Conservation (phyloP, 2,113 vertebrate genomes). For the Saguinus imperator region DNA sequence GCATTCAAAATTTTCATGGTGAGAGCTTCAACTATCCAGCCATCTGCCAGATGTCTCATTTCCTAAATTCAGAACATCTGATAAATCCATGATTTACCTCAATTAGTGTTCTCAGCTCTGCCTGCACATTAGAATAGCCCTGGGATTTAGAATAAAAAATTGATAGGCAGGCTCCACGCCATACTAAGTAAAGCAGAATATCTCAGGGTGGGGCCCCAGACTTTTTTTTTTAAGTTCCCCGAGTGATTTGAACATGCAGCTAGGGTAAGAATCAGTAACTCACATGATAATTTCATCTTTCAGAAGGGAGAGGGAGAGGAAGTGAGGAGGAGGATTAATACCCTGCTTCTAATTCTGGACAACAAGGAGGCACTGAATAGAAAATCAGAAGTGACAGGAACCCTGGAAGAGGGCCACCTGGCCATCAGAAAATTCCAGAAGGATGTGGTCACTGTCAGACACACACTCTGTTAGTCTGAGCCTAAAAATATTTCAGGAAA, state of each 20-base stretch:
- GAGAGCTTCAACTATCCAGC: neutral
- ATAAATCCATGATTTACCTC: slow-evolving; percentile 46
- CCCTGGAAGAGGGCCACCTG: slow-evolving; percentile 74
- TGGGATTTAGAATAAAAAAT: neutral
- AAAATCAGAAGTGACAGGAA: slow-evolving; percentile 73
- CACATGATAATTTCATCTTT: slow-evolving; percentile 63
- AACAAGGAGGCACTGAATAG: slow-evolving; percentile 55
- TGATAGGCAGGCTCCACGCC: neutral
- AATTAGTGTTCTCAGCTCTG: slow-evolving; percentile 42
- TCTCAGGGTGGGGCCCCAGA: neutral
- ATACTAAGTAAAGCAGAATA: slow-evolving; percentile 36
- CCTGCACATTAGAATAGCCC: neutral
- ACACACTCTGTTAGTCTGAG: slow-evolving; percentile 51
- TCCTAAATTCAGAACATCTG: slow-evolving; percentile 68
- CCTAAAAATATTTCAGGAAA: slow-evolving; percentile 71
- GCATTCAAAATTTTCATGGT: slow-evolving; percentile 46
- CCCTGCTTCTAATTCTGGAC: slow-evolving; percentile 75
- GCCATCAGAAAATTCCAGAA: slow-evolving; percentile 77
- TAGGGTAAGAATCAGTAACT: slow-evolving; percentile 28
- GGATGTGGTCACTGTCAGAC: slow-evolving; percentile 73
- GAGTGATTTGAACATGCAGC: slow-evolving; percentile 6
- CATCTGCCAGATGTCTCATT: slow-evolving; percentile 59
- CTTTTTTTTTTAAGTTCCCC: slow-evolving; percentile 2
- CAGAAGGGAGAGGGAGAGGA: slow-evolving; percentile 57
- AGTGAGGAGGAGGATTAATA: slow-evolving; percentile 68